phyloP scores from a whole-genome alignment of 2,797 vertebrate genomes.

The Pseudomugil tenellus region DNA sequence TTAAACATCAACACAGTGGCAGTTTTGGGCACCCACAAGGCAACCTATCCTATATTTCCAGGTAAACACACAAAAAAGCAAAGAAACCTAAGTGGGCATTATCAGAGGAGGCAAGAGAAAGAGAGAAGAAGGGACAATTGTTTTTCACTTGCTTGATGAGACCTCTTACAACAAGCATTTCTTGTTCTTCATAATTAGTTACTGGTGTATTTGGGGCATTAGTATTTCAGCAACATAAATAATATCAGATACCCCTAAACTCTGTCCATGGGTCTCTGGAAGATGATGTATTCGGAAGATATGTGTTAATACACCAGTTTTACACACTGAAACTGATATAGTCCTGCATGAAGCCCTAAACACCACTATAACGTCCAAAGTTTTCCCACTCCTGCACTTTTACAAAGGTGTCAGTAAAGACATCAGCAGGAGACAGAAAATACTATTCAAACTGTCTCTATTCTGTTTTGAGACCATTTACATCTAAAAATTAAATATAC shows the following conservation, averaged over 20 bases:
- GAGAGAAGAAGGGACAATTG: neutral
- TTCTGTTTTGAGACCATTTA: no score
- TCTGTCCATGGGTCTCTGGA: neutral
- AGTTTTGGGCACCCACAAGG: no score
- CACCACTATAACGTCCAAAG: neutral
- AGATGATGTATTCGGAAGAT: no score
- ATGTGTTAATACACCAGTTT: no score
- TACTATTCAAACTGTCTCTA: neutral
- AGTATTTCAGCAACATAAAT: neutral
- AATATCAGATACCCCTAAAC: neutral
- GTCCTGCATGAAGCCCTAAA: neutral
- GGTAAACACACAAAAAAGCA: no score
- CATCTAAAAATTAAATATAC: no score
- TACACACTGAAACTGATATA: neutral
- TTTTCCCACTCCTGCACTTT: neutral
- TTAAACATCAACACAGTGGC: neutral
- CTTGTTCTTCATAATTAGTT: neutral
- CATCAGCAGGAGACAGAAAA: neutral
- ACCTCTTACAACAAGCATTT: neutral
- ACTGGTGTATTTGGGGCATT: neutral
- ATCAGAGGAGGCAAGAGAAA: neutral
- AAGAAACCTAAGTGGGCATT: neutral
- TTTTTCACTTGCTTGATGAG: neutral
- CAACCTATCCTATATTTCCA: no score
- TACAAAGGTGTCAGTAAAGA: no score